A percentile compares a stretch with the other conserved stretches of the same genome.
Conservation (phyloP, 2,113 vertebrate genomes). For the Sterna hirundo region DNA sequence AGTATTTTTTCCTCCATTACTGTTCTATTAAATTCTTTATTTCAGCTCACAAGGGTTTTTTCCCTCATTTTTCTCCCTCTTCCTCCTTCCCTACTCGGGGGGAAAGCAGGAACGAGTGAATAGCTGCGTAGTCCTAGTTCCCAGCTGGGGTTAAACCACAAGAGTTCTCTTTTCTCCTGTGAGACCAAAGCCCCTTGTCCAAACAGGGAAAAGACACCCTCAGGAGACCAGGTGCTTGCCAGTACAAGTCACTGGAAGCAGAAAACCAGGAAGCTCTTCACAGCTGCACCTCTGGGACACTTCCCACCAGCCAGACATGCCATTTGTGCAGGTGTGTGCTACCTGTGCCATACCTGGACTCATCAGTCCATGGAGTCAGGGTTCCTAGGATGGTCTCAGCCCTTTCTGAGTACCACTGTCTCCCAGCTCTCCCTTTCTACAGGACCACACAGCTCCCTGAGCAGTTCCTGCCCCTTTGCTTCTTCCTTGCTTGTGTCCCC, state of each 20-base stretch:
- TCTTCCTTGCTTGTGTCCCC: background rate
- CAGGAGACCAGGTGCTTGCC: background rate
- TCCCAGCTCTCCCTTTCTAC: background rate
- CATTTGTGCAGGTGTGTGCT: background rate
- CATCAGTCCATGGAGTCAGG: background rate
- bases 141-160: too few species aligned
- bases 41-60: too few species aligned
- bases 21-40: background rate
- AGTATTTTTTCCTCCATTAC: background rate
- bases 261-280: background rate
- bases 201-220: background rate
- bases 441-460: background rate
- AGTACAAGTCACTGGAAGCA: background rate
- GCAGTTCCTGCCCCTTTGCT: background rate
- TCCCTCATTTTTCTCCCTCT: too few species aligned
- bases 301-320: background rate
- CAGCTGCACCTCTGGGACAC: background rate
- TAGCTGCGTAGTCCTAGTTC: too few species aligned
- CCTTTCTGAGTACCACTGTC: background rate
- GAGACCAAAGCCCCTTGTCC: background rate
- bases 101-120: too few species aligned
- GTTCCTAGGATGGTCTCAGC: background rate
- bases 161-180: background rate
- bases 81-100: too few species aligned
- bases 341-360: background rate